Evolutionary conservation across 2,797 vertebrate species (phyloP).

Genomic region (Microctenopoma stevenorrisi): DNA sequence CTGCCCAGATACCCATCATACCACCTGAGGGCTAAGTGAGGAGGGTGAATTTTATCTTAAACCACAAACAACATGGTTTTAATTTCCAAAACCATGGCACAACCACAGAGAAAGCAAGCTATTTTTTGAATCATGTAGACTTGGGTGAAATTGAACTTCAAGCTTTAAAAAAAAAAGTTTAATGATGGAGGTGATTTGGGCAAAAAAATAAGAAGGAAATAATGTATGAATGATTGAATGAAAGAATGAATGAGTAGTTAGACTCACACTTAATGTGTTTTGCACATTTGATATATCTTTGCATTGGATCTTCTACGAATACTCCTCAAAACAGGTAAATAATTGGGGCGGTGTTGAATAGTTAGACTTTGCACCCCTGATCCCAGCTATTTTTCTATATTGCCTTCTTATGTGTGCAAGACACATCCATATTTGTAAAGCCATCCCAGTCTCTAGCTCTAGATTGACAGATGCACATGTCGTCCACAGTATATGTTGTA

Average conservation of each 20-base stretch:
- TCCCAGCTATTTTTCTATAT: conserved; percentile 98
- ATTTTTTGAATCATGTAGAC: conserved; percentile 97
- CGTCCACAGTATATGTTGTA: conserved; percentile 90
- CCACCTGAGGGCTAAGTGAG: conserved; percentile 73
- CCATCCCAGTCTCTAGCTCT: conserved; percentile 96
- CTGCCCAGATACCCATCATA: conserved; percentile 66
- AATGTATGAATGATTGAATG: conserved; percentile 79
- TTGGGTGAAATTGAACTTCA: conserved; percentile 98
- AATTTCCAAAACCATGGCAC: conserved; percentile 95
- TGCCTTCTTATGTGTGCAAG: conserved; percentile 99
- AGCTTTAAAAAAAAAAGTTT: conserved; percentile 90
- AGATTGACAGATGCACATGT: conserved; percentile 94
- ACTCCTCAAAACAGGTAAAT: conserved; percentile 96
- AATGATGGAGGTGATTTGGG: conserved; percentile 72
- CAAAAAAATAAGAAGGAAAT: conserved; percentile 71
- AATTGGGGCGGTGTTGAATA: conserved; percentile 88
- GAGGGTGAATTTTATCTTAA: conserved; percentile 61
- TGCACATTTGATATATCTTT: conserved; percentile 99
- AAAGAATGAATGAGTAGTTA: conserved; percentile 79
- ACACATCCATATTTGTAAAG: conserved; percentile 98
- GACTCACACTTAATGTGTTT: conserved; percentile 99
- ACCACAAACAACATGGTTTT: conserved; percentile 89
- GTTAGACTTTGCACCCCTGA: conserved; percentile 89
- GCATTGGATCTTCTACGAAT: conserved; percentile 97
- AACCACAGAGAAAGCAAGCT: conserved; percentile 90